Percentiles rank a stretch among this genome's conserved stretches.
phyloP scores from a whole-genome alignment of 2,797 vertebrate genomes.

The Phrynocephalus forsythii region DNA sequence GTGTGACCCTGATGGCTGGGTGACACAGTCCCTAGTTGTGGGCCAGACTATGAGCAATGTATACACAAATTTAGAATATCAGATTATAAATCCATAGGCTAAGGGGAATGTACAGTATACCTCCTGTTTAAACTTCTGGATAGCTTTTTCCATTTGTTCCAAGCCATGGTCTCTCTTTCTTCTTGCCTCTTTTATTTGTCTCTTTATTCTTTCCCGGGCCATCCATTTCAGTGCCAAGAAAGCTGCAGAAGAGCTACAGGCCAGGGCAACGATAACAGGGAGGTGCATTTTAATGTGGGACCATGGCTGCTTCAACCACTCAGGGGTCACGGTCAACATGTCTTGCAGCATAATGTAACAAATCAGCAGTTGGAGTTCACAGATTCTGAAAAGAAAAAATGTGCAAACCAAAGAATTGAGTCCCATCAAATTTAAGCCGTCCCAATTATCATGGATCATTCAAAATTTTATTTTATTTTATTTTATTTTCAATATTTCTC shows the following conservation, averaged over 20 bases:
- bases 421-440: background rate
- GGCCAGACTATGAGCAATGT: too few species aligned
- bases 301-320: slow-evolving; percentile 54
- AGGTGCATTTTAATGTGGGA: slow-evolving; percentile 16
- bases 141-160: slow-evolving; percentile 63
- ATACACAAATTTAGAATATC: background rate
- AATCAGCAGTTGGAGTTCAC: background rate
- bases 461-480: too few species aligned
- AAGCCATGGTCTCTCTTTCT: slow-evolving; percentile 48
- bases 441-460: background rate
- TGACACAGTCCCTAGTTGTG: too few species aligned
- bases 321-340: background rate
- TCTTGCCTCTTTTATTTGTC: slow-evolving; percentile 59
- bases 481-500: too few species aligned
- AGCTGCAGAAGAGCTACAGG: background rate
- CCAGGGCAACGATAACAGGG: background rate
- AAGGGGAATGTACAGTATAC: slow-evolving; percentile 30
- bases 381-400: slow-evolving; percentile 21
- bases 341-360: background rate
- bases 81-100: background rate
- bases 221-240: slow-evolving; percentile 57
- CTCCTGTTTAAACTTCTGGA: slow-evolving; percentile 65
- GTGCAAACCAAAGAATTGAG: background rate
- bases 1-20: too few species aligned
- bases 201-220: slow-evolving; percentile 39